A percentile compares a stretch with the other conserved stretches of the same genome.
Conservation (phyloP, 2,113 vertebrate species). For the Micronisus gabar region DNA sequence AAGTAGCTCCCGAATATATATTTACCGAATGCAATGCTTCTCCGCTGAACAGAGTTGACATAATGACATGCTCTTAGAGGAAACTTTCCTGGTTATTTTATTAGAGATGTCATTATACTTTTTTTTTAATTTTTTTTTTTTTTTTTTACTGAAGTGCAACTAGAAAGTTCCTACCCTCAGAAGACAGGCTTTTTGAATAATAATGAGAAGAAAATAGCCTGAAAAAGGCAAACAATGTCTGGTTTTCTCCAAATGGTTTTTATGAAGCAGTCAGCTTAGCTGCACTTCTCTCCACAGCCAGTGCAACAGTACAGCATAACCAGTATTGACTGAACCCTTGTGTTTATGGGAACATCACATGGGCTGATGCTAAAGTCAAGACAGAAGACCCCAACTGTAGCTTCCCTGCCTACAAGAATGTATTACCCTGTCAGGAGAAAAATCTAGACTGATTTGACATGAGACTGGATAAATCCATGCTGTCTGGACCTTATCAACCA, state of each 20-base stretch:
- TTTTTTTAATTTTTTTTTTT: neutral
- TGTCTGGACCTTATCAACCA: neutral
- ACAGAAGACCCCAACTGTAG: neutral
- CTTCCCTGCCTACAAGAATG: neutral
- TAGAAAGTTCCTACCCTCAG: neutral
- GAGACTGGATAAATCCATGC: neutral
- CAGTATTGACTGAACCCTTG: neutral
- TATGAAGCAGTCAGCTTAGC: neutral
- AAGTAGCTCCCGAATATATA: slow-evolving; percentile 66
- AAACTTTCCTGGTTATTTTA: slow-evolving; percentile 51
- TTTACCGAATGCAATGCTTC: slow-evolving; percentile 50
- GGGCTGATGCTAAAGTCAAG: neutral
- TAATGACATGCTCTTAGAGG: slow-evolving; percentile 24
- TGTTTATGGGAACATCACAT: neutral
- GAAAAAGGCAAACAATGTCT: neutral
- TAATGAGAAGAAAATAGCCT: neutral
- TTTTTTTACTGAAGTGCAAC: neutral
- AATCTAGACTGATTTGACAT: neutral
- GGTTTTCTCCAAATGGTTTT: neutral
- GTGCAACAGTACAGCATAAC: neutral
- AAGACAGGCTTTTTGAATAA: neutral
- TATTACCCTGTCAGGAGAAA: neutral
- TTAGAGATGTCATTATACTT: neutral
- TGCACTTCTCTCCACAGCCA: neutral
- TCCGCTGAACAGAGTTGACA: slow-evolving; percentile 31